Conservation (phyloP, 2,113 vertebrate species). For the Xiphophorus hellerii region DNA sequence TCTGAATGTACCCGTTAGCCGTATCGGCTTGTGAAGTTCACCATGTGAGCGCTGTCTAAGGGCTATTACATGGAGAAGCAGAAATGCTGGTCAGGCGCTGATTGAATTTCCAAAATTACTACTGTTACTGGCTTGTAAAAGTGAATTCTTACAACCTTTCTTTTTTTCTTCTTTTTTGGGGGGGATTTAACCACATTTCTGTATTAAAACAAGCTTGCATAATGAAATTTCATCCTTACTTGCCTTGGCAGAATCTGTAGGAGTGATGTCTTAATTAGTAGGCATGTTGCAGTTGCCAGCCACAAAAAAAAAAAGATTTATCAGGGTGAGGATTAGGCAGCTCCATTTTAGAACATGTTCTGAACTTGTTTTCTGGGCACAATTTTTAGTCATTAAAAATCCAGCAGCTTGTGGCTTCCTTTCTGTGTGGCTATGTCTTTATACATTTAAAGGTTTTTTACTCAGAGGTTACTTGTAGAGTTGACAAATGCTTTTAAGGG, state of each 20-base stretch:
- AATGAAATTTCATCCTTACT: slow-evolving; percentile 3
- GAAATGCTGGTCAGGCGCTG: slow-evolving; percentile 34
- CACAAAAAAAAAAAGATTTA: background rate
- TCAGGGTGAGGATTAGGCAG: slow-evolving; percentile 21
- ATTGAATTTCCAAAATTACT: slow-evolving; percentile 54
- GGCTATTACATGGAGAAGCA: slow-evolving; percentile 13
- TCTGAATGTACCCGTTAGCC: slow-evolving; percentile 18
- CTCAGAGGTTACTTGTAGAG: slow-evolving; percentile 22
- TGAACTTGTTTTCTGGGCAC: slow-evolving; percentile 27
- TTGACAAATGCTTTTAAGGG: slow-evolving; percentile 40
- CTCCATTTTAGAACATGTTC: slow-evolving; percentile 24
- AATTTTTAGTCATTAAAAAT: slow-evolving; percentile 14
- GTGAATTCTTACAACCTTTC: slow-evolving; percentile 16
- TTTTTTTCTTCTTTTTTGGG: too few relatives aligned
- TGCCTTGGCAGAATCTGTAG: background rate
- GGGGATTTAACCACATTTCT: slow-evolving; percentile 32
- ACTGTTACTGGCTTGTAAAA: slow-evolving; percentile 51
- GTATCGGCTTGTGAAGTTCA: slow-evolving; percentile 29
- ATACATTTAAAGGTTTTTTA: slow-evolving; percentile 8
- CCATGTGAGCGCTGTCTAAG: slow-evolving; percentile 23
- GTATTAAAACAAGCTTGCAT: slow-evolving; percentile 20
- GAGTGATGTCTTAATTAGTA: slow-evolving; percentile 39
- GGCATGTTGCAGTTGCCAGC: slow-evolving; percentile 10
- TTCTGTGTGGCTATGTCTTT: background rate
- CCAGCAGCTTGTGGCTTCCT: slow-evolving; percentile 7